These are phyloP conservation scores for Sepiola atlantica DNA, from an alignment of 2,888 invertebrate species.

Conservation along the genomic window DNA sequence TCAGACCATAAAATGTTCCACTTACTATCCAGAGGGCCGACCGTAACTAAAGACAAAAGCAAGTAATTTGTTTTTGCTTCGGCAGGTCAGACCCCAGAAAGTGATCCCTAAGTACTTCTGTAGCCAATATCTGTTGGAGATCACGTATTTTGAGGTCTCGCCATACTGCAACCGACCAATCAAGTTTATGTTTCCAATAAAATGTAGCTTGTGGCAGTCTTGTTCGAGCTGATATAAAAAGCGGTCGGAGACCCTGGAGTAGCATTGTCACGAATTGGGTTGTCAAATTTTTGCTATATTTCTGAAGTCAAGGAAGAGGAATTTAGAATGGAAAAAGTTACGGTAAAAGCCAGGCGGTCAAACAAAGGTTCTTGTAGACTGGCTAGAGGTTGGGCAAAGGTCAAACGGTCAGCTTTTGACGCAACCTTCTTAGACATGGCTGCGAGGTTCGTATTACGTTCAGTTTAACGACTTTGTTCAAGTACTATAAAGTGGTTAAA, in stretches of 20 bases:
- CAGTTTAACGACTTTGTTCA: background rate
- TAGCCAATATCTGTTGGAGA: slow-evolving; percentile 32
- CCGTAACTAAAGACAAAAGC: background rate
- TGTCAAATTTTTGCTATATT: slow-evolving; percentile 11
- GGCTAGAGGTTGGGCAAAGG: background rate
- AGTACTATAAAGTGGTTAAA: background rate
- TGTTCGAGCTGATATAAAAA: background rate
- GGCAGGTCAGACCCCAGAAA: background rate
- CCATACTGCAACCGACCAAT: background rate
- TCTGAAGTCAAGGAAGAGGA: background rate
- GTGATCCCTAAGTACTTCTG: background rate
- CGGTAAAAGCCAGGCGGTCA: background rate
- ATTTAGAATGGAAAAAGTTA: background rate
- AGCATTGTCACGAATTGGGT: background rate
- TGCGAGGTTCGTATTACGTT: background rate
- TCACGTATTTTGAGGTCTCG: background rate
- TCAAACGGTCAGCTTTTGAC: background rate
- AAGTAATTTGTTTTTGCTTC: slow-evolving; percentile 32
- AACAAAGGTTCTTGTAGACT: background rate
- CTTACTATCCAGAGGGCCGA: background rate
- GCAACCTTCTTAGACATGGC: background rate
- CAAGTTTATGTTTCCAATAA: background rate
- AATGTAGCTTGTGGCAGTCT: background rate
- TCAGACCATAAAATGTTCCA: background rate
- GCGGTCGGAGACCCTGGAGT: background rate